Evolutionary conservation across 2,113 vertebrate genomes (phyloP), one percentile per base, ranked within the genome.

Genomic region (Peromyscus maniculatus): DNA sequence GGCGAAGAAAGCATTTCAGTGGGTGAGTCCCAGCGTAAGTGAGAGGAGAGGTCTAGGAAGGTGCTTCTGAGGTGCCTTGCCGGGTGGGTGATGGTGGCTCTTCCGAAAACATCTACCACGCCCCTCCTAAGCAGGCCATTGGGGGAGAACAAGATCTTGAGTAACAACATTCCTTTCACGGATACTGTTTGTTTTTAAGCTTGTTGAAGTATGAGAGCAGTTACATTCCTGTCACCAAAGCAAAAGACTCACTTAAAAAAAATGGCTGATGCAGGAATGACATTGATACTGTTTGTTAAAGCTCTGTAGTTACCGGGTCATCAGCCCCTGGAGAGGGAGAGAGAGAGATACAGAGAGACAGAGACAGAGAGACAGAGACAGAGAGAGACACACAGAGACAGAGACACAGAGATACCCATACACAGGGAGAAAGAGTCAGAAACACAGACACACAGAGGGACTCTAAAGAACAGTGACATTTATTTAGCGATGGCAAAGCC

Each of bases 211-310:
- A 52, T 79, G 77, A 87, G 79, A 52, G 52, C 59, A 93, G 64
- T 66, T 86, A 57, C 39, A 83, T 89, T 87, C 87, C 87, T 93
- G 94, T 94, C 39, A 71, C 49, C 11, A 11, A 91, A 79, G 89
- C 46, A 82, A 26, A 93, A 94, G 62, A 69, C 46, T 94, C 75
- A 84, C 72, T 96, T 91, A 7, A 75, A 91, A 91, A 91, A 66
- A 78, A 43, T 66, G 43, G n/a, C 67, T 67, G 36, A 93, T 78
- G 59, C 12, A 24, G 2, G 1, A 87, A 69, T 80, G 84, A 90
- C n/a, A 33, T 5, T 39, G 79, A 19, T 39, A n/a, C 57, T 87
- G 72, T 80, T 95, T 96, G 87, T 22, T 89, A 19, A 15, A n/a
- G 36, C 31, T 19, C 3, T n/a, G 12, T 4, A 75, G 36, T 36